phyloP scores from a whole-genome alignment of 2,113 vertebrate genomes.

The Oryzias melastigma region DNA sequence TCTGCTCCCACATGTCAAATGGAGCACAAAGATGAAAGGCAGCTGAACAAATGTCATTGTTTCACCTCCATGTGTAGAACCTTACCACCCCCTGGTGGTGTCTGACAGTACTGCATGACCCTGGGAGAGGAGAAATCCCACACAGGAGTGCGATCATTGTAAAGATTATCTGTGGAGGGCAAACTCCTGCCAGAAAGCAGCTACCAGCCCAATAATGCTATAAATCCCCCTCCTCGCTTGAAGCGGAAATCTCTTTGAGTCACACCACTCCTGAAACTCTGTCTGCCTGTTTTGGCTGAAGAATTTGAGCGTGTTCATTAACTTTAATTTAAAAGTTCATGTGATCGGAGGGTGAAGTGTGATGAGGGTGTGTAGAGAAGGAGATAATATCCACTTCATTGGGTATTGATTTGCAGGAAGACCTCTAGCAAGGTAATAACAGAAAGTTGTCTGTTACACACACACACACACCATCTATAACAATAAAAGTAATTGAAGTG shows the following conservation, averaged over 20 bases:
- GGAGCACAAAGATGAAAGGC: constrained; percentile 44
- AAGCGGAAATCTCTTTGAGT: constrained; percentile 21
- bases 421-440: constrained; percentile 49
- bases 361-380: constrained; percentile 17
- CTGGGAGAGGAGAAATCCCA: neutral
- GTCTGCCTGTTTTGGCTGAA: constrained; percentile 56
- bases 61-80: constrained; percentile 39
- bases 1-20: constrained; percentile 55
- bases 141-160: too few relatives aligned
- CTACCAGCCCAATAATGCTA: constrained; percentile 1
- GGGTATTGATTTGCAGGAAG: constrained; percentile 44
- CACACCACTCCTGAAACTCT: constrained; percentile 13
- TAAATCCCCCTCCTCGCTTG: constrained; percentile 25
- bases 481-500: constrained; percentile 72
- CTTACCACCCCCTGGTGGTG: constrained; percentile 59
- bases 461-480: constrained; percentile 24
- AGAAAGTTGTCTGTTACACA: constrained; percentile 21
- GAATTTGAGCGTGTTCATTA: constrained; percentile 51
- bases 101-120: neutral
- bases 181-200: constrained; percentile 29
- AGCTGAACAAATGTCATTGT: constrained; percentile 44
- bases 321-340: constrained; percentile 57
- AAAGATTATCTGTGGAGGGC: constrained; percentile 11
- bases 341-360: constrained; percentile 34
- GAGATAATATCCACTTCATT: constrained; percentile 53